phyloP scores from a whole-genome alignment of 2,113 vertebrate genomes.

The Pelusios castaneus region DNA sequence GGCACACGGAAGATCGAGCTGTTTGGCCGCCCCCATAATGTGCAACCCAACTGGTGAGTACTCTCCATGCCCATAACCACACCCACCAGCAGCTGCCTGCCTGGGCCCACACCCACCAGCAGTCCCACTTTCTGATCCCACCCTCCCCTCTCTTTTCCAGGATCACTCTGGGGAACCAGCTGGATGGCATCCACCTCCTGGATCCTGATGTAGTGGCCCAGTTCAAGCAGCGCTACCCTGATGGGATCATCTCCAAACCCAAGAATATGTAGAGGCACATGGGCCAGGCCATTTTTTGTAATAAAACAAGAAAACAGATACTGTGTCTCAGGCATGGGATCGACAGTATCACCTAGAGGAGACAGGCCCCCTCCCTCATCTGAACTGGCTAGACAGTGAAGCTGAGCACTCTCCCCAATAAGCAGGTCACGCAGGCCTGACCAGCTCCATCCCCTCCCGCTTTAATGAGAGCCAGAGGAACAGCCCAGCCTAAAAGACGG shows the following conservation, averaged over 20 bases:
- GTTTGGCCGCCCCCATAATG: constrained; percentile 93
- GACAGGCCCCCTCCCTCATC: no score
- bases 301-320: not conserved
- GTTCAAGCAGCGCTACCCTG: constrained; percentile 91
- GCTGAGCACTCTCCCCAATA: not conserved
- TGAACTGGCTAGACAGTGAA: no score
- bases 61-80: not conserved
- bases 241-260: constrained; percentile 92
- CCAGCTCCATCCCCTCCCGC: not conserved
- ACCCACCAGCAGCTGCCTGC: not conserved
- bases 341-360: not conserved
- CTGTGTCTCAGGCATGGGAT: not conserved
- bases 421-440: not conserved
- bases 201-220: constrained; percentile 91
- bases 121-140: not conserved
- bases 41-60: constrained; percentile 91
- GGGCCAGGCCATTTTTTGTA: not conserved
- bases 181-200: constrained; percentile 92
- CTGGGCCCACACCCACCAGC: not conserved
- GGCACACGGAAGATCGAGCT: constrained; percentile 93
- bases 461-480: not conserved
- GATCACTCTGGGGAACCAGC: constrained; percentile 92
- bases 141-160: constrained; percentile 1
- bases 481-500: not conserved
- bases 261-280: constrained; percentile 78